A percentile compares a stretch with the other conserved stretches of the same genome.
These are phyloP conservation scores for Hermetia illucens DNA, from an alignment of 1,140 invertebrate species.

Conservation along the genomic window DNA sequence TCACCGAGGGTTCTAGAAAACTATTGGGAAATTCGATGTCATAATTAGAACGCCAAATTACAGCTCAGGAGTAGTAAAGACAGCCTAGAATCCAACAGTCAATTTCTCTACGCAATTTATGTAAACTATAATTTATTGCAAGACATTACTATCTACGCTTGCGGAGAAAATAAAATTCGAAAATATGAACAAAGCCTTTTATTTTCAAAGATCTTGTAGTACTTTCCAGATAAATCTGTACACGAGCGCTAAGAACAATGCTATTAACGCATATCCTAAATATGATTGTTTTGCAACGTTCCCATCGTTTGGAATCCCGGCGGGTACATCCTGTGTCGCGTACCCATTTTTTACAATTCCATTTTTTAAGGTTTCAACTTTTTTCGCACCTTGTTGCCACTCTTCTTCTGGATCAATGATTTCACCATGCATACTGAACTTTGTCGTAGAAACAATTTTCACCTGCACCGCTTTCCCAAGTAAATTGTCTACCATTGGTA, in stretches of 20 bases:
- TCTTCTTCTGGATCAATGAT: constrained; percentile 38
- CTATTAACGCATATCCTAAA: not conserved
- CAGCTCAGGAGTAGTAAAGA: too few relatives aligned
- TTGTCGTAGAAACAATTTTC: constrained; percentile 56
- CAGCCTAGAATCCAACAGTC: too few relatives aligned
- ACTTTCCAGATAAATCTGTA: constrained; percentile 2
- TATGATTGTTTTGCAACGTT: not conserved
- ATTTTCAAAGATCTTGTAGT: too few relatives aligned
- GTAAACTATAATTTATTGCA: too few relatives aligned
- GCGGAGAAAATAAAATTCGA: too few relatives aligned
- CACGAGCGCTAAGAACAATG: not conserved
- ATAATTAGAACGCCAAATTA: too few relatives aligned
- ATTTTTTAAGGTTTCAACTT: not conserved
- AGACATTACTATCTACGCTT: too few relatives aligned
- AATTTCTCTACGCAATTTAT: too few relatives aligned
- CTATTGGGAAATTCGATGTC: too few relatives aligned
- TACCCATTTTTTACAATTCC: not conserved
- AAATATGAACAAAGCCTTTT: too few relatives aligned
- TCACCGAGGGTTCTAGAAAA: too few relatives aligned
- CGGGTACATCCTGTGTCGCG: constrained; percentile 1
- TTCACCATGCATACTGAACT: constrained; percentile 76
- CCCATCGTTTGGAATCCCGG: not conserved
- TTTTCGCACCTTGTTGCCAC: constrained; percentile 16
- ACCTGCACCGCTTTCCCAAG: constrained; percentile 77
- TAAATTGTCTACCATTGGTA: constrained; percentile 59